These are phyloP conservation scores for Kuschelorhynchus macadamiae DNA, from an alignment of 2,888 invertebrate species.

Conservation along the genomic window DNA sequence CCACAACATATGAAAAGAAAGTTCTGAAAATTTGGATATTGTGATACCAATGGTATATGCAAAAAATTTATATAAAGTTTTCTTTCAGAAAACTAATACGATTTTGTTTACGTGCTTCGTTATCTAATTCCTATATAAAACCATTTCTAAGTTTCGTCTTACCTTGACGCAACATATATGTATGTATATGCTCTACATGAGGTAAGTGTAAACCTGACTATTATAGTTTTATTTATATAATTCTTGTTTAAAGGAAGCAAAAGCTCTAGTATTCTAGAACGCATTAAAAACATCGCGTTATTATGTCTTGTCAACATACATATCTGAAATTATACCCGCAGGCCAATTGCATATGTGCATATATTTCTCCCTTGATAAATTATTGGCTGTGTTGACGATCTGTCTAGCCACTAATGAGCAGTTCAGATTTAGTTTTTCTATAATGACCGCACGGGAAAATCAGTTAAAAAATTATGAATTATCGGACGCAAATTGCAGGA, in stretches of 20 bases:
- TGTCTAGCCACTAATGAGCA: slow-evolving; percentile 39
- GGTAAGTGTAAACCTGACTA: too few relatives aligned
- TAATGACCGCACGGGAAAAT: slow-evolving; percentile 14
- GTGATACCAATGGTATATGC: too few relatives aligned
- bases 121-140: too few relatives aligned
- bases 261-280: not conserved
- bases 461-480: not conserved
- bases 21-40: too few relatives aligned
- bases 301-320: slow-evolving; percentile 39
- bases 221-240: too few relatives aligned
- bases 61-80: too few relatives aligned
- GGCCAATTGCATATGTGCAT: slow-evolving; percentile 37
- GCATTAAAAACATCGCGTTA: slow-evolving; percentile 23
- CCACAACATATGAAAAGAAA: too few relatives aligned
- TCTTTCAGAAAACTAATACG: too few relatives aligned
- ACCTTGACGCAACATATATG: too few relatives aligned
- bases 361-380: slow-evolving; percentile 32
- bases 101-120: too few relatives aligned
- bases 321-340: slow-evolving; percentile 29
- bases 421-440: slow-evolving; percentile 33
- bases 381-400: slow-evolving; percentile 26
- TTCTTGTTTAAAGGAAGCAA: not conserved
- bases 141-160: too few relatives aligned
- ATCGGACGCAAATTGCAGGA: slow-evolving; percentile 3
- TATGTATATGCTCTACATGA: too few relatives aligned